Base-by-base conservation (phyloP, 2,113 vertebrate genomes). In the Nestor notabilis region DNA sequence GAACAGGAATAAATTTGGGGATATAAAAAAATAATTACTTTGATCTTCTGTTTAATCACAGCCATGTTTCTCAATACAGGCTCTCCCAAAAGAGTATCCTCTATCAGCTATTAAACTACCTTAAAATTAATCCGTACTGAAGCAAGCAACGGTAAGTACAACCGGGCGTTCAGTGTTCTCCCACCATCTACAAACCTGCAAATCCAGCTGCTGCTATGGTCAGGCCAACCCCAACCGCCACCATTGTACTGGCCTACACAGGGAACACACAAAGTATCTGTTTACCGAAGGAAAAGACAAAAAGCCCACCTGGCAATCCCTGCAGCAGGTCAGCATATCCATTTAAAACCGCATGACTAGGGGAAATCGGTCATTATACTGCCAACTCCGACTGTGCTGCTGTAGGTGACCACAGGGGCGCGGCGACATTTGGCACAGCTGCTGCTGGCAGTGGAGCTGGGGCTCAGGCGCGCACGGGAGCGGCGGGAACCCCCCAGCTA, bases 131-230 rank as follows among this genome's bases (percentile, higher is more conserved):
- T 12, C 37, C 19, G n/a, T 24, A 15, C 56, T 2, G 72, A 28
- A 24, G 52, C 25, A 18, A 25, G 25, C 41, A 52, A 29, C 2
- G n/a, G 4, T 3, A 7, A 24, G 24, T 2, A 24, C 37, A 15
- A 52, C 44, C 0, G 56, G 7, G 10, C 5, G 31, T 0, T 33
- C 63, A 0, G 58, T 1, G 19, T 11, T 55, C 65, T 77, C 76
- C 83, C 75, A 33, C 5, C 71, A 37, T 20, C 83, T 25, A 98
- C 98, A 44, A 95, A 99, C 99, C 99, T 99, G 99, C 99, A 96
- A 99, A 99, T 97, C 99, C 99, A 52, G 99, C 99, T 69, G 99
- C 99, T 11, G 99, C 99, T 74, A 99, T 97, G 93, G 98, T 98
- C 96, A 99, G 97, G 84, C 99, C 99, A 85, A 98, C 99, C 12